phyloP scores from a whole-genome alignment of 2,797 vertebrate species.

The Carapus acus region DNA sequence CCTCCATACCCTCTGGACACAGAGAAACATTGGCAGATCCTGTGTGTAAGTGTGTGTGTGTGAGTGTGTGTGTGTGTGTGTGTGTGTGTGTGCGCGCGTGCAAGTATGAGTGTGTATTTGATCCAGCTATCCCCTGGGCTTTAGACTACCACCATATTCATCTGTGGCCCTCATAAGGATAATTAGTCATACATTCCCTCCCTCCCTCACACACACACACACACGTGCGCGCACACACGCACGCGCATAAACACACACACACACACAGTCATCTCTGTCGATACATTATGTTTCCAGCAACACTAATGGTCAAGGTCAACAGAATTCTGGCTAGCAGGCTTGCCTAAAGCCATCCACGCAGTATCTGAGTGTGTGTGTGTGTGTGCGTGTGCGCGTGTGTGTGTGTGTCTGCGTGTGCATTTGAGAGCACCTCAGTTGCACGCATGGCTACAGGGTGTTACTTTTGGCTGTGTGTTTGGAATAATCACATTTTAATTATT shows the following conservation, averaged over 20 bases:
- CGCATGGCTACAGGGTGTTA: neutral
- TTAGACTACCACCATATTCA: slow-evolving; percentile 57
- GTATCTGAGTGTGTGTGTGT: too few species aligned
- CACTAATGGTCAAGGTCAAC: slow-evolving; percentile 61
- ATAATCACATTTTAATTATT: too few species aligned
- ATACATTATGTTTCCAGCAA: too few species aligned
- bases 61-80: slow-evolving; percentile 40
- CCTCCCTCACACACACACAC: too few species aligned
- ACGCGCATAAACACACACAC: slow-evolving; percentile 16
- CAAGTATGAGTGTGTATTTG: slow-evolving; percentile 39
- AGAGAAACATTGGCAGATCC: slow-evolving; percentile 55
- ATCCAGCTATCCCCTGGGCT: slow-evolving; percentile 56
- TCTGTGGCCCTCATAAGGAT: slow-evolving; percentile 60
- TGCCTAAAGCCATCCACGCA: slow-evolving; percentile 44
- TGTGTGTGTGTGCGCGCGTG: slow-evolving; percentile 31
- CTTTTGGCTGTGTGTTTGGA: neutral
- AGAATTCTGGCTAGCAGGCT: slow-evolving; percentile 55
- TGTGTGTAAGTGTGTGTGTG: too few species aligned
- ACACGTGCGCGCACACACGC: slow-evolving; percentile 25
- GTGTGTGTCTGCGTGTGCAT: neutral
- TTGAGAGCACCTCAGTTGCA: neutral
- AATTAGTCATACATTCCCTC: slow-evolving; percentile 46
- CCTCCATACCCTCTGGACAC: slow-evolving; percentile 34
- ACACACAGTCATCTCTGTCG: slow-evolving; percentile 22
- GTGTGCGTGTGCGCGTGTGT: slow-evolving; percentile 22